A percentile compares a stretch with the other conserved stretches of the same genome.
phyloP scores from a whole-genome alignment of 2,797 vertebrate species.

The Erithacus rubecula region DNA sequence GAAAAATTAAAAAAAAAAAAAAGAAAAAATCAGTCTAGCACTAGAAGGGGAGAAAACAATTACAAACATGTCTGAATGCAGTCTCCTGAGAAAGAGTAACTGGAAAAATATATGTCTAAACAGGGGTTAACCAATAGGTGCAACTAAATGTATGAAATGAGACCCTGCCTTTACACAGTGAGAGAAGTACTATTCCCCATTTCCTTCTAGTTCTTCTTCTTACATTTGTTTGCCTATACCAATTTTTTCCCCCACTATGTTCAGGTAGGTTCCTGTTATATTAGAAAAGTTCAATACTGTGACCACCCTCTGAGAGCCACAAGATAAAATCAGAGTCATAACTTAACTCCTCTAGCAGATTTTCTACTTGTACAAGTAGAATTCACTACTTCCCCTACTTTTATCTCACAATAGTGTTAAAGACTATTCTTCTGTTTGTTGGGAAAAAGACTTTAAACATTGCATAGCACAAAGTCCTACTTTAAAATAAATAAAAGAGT shows the following conservation, averaged over 20 bases:
- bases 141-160: constrained; percentile 8
- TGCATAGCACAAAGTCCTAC: not conserved
- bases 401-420: not conserved
- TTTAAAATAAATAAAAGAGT: not conserved
- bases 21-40: not conserved
- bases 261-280: not conserved
- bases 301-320: not conserved
- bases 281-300: not conserved
- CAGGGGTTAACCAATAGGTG: constrained; percentile 29
- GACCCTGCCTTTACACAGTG: not conserved
- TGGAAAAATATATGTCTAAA: constrained; percentile 7
- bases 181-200: not conserved
- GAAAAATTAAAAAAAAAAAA: not conserved
- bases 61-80: not conserved
- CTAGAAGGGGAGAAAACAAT: constrained; percentile 1
- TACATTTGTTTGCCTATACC: not conserved
- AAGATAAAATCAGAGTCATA: not conserved
- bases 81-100: constrained; percentile 8
- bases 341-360: not conserved
- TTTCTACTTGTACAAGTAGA: not conserved
- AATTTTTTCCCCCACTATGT: not conserved
- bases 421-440: not conserved
- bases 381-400: not conserved
- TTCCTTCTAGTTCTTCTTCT: not conserved
- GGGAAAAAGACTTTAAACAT: not conserved